phyloP scores from a whole-genome alignment of 2,888 invertebrate genomes.

The Serripes groenlandicus region DNA sequence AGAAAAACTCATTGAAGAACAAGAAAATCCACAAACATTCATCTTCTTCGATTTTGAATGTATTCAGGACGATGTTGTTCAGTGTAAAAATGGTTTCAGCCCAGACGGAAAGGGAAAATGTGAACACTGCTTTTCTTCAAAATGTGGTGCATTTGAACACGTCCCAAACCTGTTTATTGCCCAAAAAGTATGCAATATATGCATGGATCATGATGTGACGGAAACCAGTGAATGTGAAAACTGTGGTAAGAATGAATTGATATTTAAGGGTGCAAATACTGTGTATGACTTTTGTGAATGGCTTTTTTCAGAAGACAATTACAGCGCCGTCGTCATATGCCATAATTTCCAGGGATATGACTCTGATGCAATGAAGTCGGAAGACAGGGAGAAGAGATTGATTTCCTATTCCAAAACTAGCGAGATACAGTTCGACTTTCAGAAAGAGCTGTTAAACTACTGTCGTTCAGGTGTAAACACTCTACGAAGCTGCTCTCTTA shows the following conservation, averaged over 20 bases:
- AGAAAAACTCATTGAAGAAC: neutral
- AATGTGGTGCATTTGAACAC: constrained; percentile 1
- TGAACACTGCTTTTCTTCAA: neutral
- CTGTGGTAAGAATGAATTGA: neutral
- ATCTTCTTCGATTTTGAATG: no score
- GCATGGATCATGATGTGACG: neutral
- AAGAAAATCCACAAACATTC: neutral
- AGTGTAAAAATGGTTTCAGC: constrained; percentile 5
- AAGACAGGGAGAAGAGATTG: neutral
- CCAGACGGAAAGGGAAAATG: neutral
- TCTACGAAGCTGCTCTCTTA: constrained; percentile 15
- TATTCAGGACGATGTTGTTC: no score
- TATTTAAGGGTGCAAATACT: neutral
- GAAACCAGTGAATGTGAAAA: neutral
- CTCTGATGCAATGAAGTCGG: constrained; percentile 2
- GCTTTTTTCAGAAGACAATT: no score
- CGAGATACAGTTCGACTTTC: constrained; percentile 6
- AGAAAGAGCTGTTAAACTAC: neutral
- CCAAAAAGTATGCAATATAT: neutral
- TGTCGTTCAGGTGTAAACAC: constrained; percentile 16
- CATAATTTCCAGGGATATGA: neutral
- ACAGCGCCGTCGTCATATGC: neutral
- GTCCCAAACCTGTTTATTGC: neutral
- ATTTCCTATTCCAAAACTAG: neutral
- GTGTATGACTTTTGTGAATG: neutral